These are phyloP conservation scores for Hymenopus coronatus DNA, from an alignment of 2,888 invertebrate genomes.

Conservation along the genomic window DNA sequence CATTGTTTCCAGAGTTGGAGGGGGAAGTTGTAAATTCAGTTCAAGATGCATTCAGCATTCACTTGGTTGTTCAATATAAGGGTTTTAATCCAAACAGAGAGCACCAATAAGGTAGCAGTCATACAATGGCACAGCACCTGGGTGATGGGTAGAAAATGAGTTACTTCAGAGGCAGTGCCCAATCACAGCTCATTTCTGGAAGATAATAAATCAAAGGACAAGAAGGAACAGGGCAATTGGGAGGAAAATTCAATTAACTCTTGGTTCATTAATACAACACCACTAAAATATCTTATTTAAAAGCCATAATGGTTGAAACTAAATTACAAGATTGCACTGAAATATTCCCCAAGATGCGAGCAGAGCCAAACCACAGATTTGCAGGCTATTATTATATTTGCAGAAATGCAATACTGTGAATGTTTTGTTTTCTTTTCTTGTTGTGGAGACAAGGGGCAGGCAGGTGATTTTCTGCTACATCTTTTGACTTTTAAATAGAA, in stretches of 20 bases:
- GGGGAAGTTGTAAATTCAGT: not conserved
- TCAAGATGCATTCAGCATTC: not conserved
- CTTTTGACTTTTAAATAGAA: too few relatives aligned
- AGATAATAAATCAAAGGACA: slow-evolving; percentile 7
- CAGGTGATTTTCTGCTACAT: too few relatives aligned
- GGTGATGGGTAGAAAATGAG: slow-evolving; percentile 21
- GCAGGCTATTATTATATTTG: too few relatives aligned
- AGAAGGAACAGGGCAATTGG: not conserved
- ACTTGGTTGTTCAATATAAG: not conserved
- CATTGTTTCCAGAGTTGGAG: not conserved
- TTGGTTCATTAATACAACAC: not conserved
- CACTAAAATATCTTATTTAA: too few relatives aligned
- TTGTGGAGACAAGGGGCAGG: too few relatives aligned
- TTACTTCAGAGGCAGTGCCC: slow-evolving; percentile 4
- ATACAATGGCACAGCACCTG: slow-evolving; percentile 24
- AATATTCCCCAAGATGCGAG: not conserved
- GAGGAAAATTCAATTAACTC: not conserved
- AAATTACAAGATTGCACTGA: not conserved
- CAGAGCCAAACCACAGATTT: too few relatives aligned
- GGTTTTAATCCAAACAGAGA: not conserved
- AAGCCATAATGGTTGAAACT: not conserved
- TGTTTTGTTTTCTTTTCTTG: too few relatives aligned
- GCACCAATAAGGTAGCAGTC: slow-evolving; percentile 10
- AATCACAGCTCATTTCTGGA: slow-evolving; percentile 27
- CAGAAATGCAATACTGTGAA: too few relatives aligned